phyloP scores from a whole-genome alignment of 2,888 invertebrate species.

The Crossocerus cetratus region DNA sequence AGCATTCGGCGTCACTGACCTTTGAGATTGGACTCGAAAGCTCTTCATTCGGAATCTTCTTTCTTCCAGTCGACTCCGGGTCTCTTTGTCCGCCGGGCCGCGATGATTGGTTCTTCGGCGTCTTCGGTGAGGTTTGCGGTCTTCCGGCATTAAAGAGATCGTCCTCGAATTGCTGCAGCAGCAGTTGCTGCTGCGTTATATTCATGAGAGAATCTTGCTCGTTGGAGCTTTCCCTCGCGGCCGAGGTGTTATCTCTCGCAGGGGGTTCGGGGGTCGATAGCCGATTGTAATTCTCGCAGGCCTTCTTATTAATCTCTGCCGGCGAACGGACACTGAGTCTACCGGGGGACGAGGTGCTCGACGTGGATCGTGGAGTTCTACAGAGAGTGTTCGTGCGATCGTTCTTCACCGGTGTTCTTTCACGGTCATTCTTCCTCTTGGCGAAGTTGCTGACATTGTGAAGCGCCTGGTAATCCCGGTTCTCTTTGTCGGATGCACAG shows the following conservation, averaged over 20 bases:
- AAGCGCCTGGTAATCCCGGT: background rate
- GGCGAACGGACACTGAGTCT: background rate
- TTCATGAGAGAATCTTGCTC: slow-evolving; percentile 54
- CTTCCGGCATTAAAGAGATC: slow-evolving; percentile 56
- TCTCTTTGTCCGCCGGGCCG: background rate
- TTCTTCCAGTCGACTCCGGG: slow-evolving; percentile 18
- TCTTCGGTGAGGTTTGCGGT: background rate
- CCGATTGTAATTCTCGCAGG: background rate
- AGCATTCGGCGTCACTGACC: slow-evolving; percentile 14
- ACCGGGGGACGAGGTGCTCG: background rate
- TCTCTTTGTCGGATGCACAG: slow-evolving; percentile 28
- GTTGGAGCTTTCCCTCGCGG: slow-evolving; percentile 5
- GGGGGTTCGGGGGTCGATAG: background rate
- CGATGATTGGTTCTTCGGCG: background rate
- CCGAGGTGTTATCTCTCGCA: background rate
- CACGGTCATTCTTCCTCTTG: background rate
- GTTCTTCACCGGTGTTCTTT: background rate
- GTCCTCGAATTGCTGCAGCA: slow-evolving; percentile 59
- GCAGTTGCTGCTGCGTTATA: slow-evolving; percentile 59
- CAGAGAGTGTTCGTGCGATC: background rate
- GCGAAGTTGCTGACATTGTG: background rate
- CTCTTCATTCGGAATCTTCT: background rate
- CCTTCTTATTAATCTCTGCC: background rate
- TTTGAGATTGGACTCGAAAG: background rate
- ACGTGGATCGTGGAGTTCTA: background rate